phyloP scores from a whole-genome alignment of 2,113 vertebrate genomes.

The Rhea pennata region DNA sequence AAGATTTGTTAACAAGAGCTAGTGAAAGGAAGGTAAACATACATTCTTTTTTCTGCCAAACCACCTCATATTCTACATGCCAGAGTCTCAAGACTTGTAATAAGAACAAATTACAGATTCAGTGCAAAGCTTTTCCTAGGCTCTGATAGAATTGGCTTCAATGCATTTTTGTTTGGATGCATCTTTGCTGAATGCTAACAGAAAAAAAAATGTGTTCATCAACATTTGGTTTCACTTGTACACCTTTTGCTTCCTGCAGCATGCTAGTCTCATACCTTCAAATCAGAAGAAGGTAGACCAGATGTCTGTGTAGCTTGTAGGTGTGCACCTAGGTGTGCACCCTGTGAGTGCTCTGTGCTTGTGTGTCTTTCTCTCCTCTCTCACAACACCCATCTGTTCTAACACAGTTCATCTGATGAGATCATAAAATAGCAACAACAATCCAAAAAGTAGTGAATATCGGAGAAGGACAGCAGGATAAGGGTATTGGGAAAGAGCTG shows the following conservation, averaged over 20 bases:
- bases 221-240: background rate
- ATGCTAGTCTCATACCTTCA: background rate
- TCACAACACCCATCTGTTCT: background rate
- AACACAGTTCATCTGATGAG: background rate
- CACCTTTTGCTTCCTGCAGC: background rate
- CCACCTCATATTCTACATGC: background rate
- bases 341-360: background rate
- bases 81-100: background rate
- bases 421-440: background rate
- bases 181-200: background rate
- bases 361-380: background rate
- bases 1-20: background rate
- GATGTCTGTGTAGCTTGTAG: background rate
- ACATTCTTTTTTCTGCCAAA: background rate
- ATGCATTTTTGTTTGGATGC: background rate
- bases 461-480: background rate
- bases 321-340: background rate
- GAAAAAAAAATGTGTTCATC: background rate
- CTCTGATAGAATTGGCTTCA: background rate
- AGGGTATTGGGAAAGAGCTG: accelerated
- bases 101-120: background rate
- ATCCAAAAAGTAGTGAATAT: background rate
- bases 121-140: background rate
- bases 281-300: background rate
- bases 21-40: background rate